Base-by-base conservation (phyloP, 2,888 invertebrate species). In the Ellobium chinense region DNA sequence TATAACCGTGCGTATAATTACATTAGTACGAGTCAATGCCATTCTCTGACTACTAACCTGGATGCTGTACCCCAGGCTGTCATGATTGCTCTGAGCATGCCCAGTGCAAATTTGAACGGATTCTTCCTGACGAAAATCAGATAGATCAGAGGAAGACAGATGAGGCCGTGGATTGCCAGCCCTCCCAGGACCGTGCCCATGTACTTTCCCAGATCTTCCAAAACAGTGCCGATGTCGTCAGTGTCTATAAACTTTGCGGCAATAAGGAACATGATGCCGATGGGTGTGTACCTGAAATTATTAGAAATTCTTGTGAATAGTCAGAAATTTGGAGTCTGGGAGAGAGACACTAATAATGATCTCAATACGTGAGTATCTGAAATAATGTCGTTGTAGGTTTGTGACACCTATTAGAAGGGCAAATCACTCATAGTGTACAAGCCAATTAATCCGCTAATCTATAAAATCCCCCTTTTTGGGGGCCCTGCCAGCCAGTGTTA, bases 221-320 rank as follows among this genome's bases (percentile, higher is more conserved):
- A 86, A 75, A 98, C 95, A 7, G 95, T 95, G 0, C 95, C 95
- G 88, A 98, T 96, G 36, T 97, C 96, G 54, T 96, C 95, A 93
- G 98, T 98, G 92, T 97, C 97, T 93, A 98, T 95, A 75, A 99
- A 96, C 94, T 98, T 98, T 39, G 97, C 96, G 21, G 97, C 96
- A 31, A 99, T 29, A 46, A 92, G 87, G 82, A 92, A 92, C 65
- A 92, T 85, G 70, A 92, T 91, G 46, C 92, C 92, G 21, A 92
- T 87, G 0, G 92, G 92, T 0, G 92, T 91, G 76, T 90, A 92
- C 92, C 92, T 92, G 90, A 14, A n/a, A 18, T 12, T n/a, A n/a
- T n/a, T n/a, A n/a, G n/a, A n/a, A n/a, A n/a, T n/a, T n/a, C n/a
- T n/a, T n/a, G n/a, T n/a, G n/a, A n/a, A n/a, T n/a, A n/a, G n/a